These are phyloP conservation scores for Heliconius erato DNA, from an alignment of 2,888 invertebrate genomes.

Conservation along the genomic window DNA sequence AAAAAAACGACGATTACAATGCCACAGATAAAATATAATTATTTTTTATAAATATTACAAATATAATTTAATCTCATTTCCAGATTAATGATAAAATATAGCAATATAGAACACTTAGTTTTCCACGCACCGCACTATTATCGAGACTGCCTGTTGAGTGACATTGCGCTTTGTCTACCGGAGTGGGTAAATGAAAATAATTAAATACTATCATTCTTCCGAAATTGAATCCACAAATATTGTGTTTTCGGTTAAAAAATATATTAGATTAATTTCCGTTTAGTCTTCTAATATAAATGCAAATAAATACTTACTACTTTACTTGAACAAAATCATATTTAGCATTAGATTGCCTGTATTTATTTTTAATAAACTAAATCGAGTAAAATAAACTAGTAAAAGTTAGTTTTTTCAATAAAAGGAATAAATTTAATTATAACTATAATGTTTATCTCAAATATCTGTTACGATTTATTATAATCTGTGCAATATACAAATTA, in stretches of 20 bases:
- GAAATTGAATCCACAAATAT: background rate
- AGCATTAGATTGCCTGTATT: no score
- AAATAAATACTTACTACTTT: no score
- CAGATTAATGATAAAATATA: no score
- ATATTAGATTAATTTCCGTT: background rate
- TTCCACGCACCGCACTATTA: background rate
- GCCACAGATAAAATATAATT: conserved; percentile 2
- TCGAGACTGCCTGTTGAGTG: background rate
- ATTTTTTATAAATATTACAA: no score
- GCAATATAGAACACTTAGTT: background rate
- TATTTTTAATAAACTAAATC: background rate
- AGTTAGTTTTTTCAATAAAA: background rate
- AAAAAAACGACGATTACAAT: background rate
- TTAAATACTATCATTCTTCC: background rate
- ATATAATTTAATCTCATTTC: no score
- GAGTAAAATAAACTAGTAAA: background rate
- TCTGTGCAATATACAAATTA: conserved; percentile 33
- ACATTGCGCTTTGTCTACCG: background rate
- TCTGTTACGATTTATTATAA: conserved; percentile 9
- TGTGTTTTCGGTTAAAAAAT: background rate
- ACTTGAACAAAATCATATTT: no score
- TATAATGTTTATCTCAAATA: background rate
- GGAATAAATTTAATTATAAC: background rate
- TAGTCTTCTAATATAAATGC: no score
- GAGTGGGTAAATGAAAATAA: background rate